Base-by-base conservation (phyloP, 2,888 invertebrate species). In the Ornithoptera priamus region DNA sequence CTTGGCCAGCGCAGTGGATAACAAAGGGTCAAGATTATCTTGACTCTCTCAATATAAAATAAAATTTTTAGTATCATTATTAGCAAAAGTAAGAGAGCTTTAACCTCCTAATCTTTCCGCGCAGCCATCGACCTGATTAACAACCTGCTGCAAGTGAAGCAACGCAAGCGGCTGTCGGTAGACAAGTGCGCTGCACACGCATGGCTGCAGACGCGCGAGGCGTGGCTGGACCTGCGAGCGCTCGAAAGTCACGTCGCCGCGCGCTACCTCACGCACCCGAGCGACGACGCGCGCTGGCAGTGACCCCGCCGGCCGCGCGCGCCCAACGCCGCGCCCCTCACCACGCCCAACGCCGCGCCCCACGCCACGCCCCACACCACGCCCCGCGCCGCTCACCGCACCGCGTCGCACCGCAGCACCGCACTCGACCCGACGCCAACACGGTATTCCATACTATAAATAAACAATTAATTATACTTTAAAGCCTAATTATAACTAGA, bases 121-220 rank as follows among this genome's bases (percentile, higher is more conserved):
- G 65, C 93, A 98, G 99, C 99, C 72, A 98, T 99, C 87, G 99
- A 99, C 92, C 94, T 99, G 79, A 99, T 99, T 82, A 99, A 97
- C 92, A 99, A 99, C 92, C 93, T 99, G 80, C 94, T 99, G 72
- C 99, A 99, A 96, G 99, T 98, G 75, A 98, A 98, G 89, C 97
- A 97, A 85, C 95, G 98, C 80, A 99, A 99, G 89, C 95, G 99
- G 36, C 98, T 96, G 82, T 98, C 98, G 0, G 99, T 99, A 69
- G 99, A 99, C 92, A 99, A 99, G 93, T 97, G 99, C 71, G 94
- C 99, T 74, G 94, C 95, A 79, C 99, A 99, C 89, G 95, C 96
- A 76, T 99, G 99, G 99, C 94, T 99, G 76, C 99, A 99, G 95
- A 98, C 98, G 87, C 96, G 96, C 84, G 96, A 97, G 86, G 98